Conservation (phyloP, 2,888 invertebrate species). For the Galerucella pusilla region DNA sequence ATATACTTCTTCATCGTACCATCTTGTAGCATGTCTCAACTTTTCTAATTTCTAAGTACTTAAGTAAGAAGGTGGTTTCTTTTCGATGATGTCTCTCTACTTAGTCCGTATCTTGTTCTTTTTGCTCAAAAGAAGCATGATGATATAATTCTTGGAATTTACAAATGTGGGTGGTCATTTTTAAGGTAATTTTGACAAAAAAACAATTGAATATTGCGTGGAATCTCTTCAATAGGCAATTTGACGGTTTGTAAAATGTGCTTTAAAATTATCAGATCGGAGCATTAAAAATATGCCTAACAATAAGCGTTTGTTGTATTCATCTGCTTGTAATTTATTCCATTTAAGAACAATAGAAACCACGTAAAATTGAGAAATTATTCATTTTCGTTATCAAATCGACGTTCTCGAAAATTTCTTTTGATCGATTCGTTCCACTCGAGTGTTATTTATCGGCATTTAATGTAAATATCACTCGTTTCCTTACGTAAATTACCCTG, state of each 20-base stretch:
- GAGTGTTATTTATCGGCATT: slow-evolving; percentile 34
- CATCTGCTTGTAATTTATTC: slow-evolving; percentile 32
- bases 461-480: slow-evolving; percentile 35
- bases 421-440: slow-evolving; percentile 36
- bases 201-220: slow-evolving; percentile 12
- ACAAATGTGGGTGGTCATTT: slow-evolving; percentile 19
- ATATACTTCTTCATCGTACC: too few species aligned
- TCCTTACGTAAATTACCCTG: slow-evolving; percentile 32
- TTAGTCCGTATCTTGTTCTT: too few species aligned
- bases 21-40: too few species aligned
- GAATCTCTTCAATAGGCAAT: slow-evolving; percentile 30
- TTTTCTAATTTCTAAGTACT: too few species aligned
- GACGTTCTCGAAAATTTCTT: slow-evolving; percentile 29
- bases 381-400: slow-evolving; percentile 34
- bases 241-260: slow-evolving; percentile 30
- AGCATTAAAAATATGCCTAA: slow-evolving; percentile 25
- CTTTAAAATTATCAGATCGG: slow-evolving; percentile 32
- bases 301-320: slow-evolving; percentile 34
- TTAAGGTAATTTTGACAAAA: slow-evolving; percentile 16
- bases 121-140: neutral
- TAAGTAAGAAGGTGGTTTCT: too few species aligned
- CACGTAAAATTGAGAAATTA: slow-evolving; percentile 34
- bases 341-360: slow-evolving; percentile 36
- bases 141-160: neutral
- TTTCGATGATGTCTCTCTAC: too few species aligned